These are phyloP conservation scores for Hyperopisus bebe DNA, from an alignment of 2,113 vertebrate genomes.

Conservation along the genomic window DNA sequence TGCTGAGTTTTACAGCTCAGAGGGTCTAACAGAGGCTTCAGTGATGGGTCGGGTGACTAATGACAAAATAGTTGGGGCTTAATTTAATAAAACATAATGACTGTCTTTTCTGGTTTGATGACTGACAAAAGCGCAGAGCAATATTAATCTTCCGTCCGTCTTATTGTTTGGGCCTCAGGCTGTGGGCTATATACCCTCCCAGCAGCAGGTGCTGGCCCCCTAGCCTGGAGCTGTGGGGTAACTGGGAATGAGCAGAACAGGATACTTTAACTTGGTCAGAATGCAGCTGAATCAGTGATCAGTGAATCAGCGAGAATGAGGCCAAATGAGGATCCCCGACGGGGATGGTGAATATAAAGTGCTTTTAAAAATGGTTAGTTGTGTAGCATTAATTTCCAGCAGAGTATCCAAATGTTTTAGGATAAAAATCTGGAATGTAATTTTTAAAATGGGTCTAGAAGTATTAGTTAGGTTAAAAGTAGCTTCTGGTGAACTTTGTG, in stretches of 20 bases:
- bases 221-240: not conserved
- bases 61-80: constrained; percentile 18
- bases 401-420: not conserved
- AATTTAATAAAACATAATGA: constrained; percentile 13
- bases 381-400: not conserved
- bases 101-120: constrained; percentile 10
- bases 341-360: not conserved
- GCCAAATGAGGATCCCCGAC: not conserved
- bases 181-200: not conserved
- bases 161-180: not conserved
- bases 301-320: not conserved
- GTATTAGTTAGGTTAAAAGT: not conserved
- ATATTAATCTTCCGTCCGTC: constrained; percentile 1
- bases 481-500: not conserved
- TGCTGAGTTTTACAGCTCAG: not conserved
- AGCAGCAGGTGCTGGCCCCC: not conserved
- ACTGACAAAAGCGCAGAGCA: constrained; percentile 14
- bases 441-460: not conserved
- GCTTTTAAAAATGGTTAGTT: not conserved
- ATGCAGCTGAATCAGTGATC: not conserved
- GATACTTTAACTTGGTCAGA: not conserved
- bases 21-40: not conserved
- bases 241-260: not conserved
- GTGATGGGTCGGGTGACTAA: constrained; percentile 16
- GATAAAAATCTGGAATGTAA: not conserved